Conservation (phyloP, 2,113 vertebrate species). For the Puntigrus tetrazona region DNA sequence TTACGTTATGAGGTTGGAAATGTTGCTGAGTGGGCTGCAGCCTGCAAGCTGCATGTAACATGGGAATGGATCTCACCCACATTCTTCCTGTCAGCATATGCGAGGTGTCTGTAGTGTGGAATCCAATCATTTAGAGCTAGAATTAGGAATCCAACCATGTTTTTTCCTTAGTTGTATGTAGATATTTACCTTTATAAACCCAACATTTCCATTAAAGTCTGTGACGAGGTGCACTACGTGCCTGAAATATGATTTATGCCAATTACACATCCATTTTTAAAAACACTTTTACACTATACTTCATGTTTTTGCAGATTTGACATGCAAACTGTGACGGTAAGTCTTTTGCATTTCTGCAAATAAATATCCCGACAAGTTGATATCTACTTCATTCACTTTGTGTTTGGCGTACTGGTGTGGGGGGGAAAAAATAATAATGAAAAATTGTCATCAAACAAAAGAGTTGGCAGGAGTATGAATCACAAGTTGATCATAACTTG, state of each 20-base stretch:
- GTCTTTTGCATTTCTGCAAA: background rate
- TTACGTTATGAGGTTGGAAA: background rate
- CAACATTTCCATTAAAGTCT: background rate
- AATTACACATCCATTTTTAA: background rate
- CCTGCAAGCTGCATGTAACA: background rate
- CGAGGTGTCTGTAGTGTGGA: background rate
- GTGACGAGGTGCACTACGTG: background rate
- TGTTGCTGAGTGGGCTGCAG: background rate
- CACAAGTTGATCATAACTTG: background rate
- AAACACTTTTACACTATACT: background rate
- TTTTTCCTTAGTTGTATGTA: background rate
- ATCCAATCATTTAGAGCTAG: background rate
- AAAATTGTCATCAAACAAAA: background rate
- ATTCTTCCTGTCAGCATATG: background rate
- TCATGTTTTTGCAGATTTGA: background rate
- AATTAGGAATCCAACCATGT: background rate
- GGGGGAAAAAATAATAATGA: background rate
- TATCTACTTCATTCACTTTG: background rate
- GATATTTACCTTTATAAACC: background rate
- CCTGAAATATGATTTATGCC: background rate
- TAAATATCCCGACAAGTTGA: background rate
- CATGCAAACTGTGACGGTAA: background rate
- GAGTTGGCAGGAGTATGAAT: background rate
- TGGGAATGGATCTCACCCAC: background rate
- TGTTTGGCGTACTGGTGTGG: background rate